Conservation (phyloP, 2,113 vertebrate species). For the zebrafish (Danio rerio) region GRCz12tu NC_133195.1:23171501-23172000, state of each 20-base stretch:
- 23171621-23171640: too few relatives aligned
- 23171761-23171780: conserved; percentile 12
- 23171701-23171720: too few relatives aligned
- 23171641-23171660: too few relatives aligned
- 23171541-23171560: conserved; percentile 13
- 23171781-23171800: neutral
- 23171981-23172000: conserved; percentile 47
- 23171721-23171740: neutral
- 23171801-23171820: neutral
- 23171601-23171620: neutral
- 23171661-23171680: too few relatives aligned
- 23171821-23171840: conserved; percentile 13
- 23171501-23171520: neutral
- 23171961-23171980: conserved; percentile 42
- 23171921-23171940: neutral
- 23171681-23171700: too few relatives aligned
- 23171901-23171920: conserved; percentile 2
- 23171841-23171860: conserved; percentile 28
- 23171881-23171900: conserved; percentile 28
- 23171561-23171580: neutral
- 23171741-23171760: neutral
- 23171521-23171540: neutral
- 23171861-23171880: conserved; percentile 35
- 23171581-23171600: neutral
- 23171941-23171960: conserved; percentile 43